A percentile compares a stretch with the other conserved stretches of the same genome.
These are phyloP conservation scores for Eupithecia pulchellata DNA, from an alignment of 2,888 invertebrate genomes.

Conservation along the genomic window DNA sequence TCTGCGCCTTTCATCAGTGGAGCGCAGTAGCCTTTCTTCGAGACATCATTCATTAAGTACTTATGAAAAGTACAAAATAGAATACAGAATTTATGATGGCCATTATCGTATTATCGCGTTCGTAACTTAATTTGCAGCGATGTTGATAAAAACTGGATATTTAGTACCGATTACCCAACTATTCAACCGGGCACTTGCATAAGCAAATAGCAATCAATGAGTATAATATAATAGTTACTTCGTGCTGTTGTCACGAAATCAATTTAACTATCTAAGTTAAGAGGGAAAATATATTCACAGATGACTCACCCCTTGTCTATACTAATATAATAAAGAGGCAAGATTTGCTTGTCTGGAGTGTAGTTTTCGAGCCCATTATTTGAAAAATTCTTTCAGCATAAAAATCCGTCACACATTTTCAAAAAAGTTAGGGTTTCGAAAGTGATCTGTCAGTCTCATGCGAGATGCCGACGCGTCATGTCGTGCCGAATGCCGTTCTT, in stretches of 20 bases:
- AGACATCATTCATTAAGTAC: not conserved
- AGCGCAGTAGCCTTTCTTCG: not conserved
- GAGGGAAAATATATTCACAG: not conserved
- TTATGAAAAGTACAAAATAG: not conserved
- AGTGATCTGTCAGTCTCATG: not conserved
- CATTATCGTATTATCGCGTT: constrained; percentile 6
- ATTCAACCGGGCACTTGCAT: constrained; percentile 21
- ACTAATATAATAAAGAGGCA: too few species aligned
- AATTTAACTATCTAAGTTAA: constrained; percentile 1
- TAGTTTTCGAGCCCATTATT: too few species aligned
- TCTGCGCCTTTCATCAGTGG: not conserved
- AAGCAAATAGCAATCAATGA: constrained; percentile 23
- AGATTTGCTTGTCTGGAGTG: too few species aligned
- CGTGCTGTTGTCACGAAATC: constrained; percentile 16
- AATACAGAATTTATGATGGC: not conserved
- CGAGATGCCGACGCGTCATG: not conserved
- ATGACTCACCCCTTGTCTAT: not conserved
- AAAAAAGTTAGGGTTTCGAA: too few species aligned
- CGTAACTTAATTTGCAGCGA: constrained; percentile 3
- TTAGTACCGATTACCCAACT: constrained; percentile 16
- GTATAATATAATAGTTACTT: constrained; percentile 24
- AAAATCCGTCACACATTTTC: too few species aligned
- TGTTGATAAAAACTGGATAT: constrained; percentile 16
- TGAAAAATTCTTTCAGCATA: too few species aligned
- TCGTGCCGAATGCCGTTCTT: not conserved